Conservation (phyloP, 2,797 vertebrate species). For the Pseudomugil gertrudae region DNA sequence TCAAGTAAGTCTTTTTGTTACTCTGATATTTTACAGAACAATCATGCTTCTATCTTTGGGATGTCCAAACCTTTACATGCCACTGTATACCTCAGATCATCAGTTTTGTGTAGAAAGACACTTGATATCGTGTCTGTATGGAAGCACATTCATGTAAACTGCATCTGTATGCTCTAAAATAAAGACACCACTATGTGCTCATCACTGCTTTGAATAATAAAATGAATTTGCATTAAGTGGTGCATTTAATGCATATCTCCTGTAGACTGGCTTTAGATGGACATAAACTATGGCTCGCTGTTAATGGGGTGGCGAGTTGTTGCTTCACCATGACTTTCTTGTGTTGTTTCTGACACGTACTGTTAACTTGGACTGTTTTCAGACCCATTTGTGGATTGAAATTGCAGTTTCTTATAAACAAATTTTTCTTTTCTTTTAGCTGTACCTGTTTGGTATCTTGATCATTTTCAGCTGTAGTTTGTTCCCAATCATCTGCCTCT, state of each 20-base stretch:
- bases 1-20: no score
- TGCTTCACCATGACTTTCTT: not conserved
- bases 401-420: not conserved
- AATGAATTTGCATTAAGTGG: not conserved
- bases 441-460: not conserved
- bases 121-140: not conserved
- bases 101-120: not conserved
- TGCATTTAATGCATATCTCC: not conserved
- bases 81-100: not conserved
- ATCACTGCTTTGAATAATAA: not conserved
- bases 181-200: not conserved
- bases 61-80: not conserved
- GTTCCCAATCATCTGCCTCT: slow-evolving; percentile 5
- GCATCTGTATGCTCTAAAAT: not conserved
- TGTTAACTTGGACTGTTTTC: slow-evolving; percentile 9
- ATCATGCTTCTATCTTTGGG: not conserved
- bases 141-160: not conserved
- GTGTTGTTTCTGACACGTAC: not conserved
- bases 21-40: not conserved
- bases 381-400: not conserved
- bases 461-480: not conserved
- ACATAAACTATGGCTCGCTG: not conserved
- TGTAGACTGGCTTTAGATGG: not conserved
- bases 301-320: not conserved
- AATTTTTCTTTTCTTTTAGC: not conserved